A percentile compares a stretch with the other conserved stretches of the same genome.
These are phyloP conservation scores for Athrips mouffetella DNA, from an alignment of 2,888 invertebrate species.

Conservation along the genomic window DNA sequence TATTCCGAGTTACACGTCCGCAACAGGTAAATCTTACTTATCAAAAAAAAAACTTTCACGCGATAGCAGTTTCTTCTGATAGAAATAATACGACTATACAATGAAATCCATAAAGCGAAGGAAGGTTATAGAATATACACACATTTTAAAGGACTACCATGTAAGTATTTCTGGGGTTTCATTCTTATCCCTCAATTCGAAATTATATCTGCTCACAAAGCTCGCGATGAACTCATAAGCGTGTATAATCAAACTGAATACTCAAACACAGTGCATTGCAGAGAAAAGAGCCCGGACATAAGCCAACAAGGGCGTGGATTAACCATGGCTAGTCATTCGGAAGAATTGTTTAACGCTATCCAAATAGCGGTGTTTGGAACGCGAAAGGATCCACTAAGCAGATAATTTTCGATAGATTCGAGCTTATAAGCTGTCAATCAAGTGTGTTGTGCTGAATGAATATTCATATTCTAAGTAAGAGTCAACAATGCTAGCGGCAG, in stretches of 20 bases:
- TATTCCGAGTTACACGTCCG: neutral
- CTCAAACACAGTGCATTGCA: slow-evolving; percentile 57
- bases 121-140: too few species aligned
- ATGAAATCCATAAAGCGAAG: too few species aligned
- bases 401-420: slow-evolving; percentile 66
- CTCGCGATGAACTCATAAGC: slow-evolving; percentile 48
- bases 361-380: slow-evolving; percentile 66
- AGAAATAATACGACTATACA: too few species aligned
- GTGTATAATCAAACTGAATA: slow-evolving; percentile 67
- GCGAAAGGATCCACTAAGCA: slow-evolving; percentile 70
- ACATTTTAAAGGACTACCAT: too few species aligned
- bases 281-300: slow-evolving; percentile 47
- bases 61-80: too few species aligned
- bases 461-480: slow-evolving; percentile 25
- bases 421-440: slow-evolving; percentile 67
- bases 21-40: too few species aligned
- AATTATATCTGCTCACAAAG: slow-evolving; percentile 35
- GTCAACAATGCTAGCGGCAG: neutral
- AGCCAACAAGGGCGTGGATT: slow-evolving; percentile 60
- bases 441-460: slow-evolving; percentile 49
- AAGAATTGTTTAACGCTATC: slow-evolving; percentile 76
- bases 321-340: slow-evolving; percentile 63
- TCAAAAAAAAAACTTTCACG: too few species aligned
- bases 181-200: slow-evolving; percentile 6
- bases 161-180: neutral